Conservation (phyloP, 2,797 vertebrate species). For the Petrocephalus sullivani region DNA sequence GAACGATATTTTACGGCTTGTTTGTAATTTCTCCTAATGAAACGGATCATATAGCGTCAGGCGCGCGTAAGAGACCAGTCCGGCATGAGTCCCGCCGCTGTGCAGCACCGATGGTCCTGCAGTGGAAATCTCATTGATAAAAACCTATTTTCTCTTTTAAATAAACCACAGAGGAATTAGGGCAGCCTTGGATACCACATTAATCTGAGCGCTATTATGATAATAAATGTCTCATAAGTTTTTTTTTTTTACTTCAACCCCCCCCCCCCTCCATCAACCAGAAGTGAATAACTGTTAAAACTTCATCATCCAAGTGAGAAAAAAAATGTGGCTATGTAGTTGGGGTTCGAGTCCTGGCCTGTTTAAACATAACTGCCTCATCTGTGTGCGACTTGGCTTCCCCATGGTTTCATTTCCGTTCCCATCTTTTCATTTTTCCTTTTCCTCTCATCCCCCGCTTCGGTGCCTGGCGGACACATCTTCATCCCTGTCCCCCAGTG, state of each 20-base stretch:
- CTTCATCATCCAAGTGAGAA: constrained; percentile 30
- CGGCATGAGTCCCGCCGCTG: constrained; percentile 3
- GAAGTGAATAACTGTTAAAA: constrained; percentile 30
- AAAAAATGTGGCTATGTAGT: constrained; percentile 14
- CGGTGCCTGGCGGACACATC: not conserved
- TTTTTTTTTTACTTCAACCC: not conserved
- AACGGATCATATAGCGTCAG: constrained; percentile 8
- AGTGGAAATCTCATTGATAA: constrained; percentile 37
- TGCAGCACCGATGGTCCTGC: constrained; percentile 20
- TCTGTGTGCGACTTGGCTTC: not conserved
- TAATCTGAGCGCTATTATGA: constrained; percentile 28
- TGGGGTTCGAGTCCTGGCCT: not conserved
- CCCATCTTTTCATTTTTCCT: not conserved
- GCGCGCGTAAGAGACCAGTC: constrained; percentile 1
- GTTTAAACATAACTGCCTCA: constrained; percentile 8
- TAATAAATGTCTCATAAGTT: constrained; percentile 10
- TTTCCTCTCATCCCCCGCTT: not conserved
- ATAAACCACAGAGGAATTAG: constrained; percentile 33
- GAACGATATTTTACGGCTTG: constrained; percentile 18
- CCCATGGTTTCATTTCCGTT: not conserved
- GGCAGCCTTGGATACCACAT: constrained; percentile 24
- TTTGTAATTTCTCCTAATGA: constrained; percentile 27
- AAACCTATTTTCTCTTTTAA: constrained; percentile 32
- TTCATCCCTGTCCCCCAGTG: not conserved
- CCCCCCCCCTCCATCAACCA: constrained; percentile 8